These are phyloP conservation scores for Cercopithecus mona DNA, from an alignment of 2,113 vertebrate species.

Conservation along the genomic window DNA sequence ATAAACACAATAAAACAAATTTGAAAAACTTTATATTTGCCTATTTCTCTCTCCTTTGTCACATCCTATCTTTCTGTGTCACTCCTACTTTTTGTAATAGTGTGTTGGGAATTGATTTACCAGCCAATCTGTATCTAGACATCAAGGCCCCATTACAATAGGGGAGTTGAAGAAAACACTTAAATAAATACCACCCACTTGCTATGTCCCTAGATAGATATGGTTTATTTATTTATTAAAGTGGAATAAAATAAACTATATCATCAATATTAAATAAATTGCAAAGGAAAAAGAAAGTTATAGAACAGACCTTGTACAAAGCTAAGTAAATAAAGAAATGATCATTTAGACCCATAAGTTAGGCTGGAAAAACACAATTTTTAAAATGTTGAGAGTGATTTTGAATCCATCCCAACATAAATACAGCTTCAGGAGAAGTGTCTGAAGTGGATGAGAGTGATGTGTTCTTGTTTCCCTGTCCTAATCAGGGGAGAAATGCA, in stretches of 20 bases:
- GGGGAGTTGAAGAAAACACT: not conserved
- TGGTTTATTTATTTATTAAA: conserved; percentile 23
- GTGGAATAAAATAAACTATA: conserved; percentile 31
- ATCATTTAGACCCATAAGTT: conserved; percentile 27
- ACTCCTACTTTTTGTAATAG: not conserved
- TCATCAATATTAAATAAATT: not conserved
- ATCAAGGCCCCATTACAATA: not conserved
- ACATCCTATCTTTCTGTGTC: not conserved
- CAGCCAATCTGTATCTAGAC: not conserved
- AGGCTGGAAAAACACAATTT: conserved; percentile 37
- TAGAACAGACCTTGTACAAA: not conserved
- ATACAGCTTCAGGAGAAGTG: conserved; percentile 59
- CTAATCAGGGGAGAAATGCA: conserved; percentile 1
- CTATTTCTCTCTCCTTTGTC: not conserved
- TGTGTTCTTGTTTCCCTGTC: conserved; percentile 69
- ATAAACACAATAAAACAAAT: not conserved
- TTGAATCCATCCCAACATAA: conserved; percentile 61
- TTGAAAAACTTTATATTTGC: not conserved
- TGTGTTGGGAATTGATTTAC: not conserved
- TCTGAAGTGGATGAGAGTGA: conserved; percentile 62
- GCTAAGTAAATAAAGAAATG: conserved; percentile 33
- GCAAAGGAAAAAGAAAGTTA: not conserved
- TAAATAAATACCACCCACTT: not conserved
- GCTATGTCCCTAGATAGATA: not conserved
- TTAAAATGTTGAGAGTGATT: conserved; percentile 52